Evolutionary conservation across 2,113 vertebrate species (phyloP).

Genomic region (Picathartes gymnocephalus): DNA sequence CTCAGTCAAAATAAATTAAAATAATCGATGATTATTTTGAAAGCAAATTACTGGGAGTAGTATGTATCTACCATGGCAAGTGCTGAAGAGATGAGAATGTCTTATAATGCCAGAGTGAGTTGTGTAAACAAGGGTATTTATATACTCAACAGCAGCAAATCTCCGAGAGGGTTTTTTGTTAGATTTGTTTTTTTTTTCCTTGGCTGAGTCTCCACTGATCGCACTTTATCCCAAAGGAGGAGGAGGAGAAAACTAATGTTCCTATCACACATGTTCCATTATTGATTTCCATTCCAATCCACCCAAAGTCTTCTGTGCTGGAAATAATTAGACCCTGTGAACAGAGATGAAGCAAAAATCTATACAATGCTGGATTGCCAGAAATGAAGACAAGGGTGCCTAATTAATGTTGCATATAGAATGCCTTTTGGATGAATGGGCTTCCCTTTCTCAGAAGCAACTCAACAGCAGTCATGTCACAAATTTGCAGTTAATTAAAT

Average conservation of each 20-base stretch:
- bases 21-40: constrained; percentile 11
- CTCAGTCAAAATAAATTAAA: constrained; percentile 32
- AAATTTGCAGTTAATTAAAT: constrained; percentile 68
- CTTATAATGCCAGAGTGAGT: not conserved
- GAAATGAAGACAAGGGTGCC: constrained; percentile 57
- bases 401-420: constrained; percentile 73
- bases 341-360: constrained; percentile 66
- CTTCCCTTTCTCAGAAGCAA: constrained; percentile 58
- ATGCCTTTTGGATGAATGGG: constrained; percentile 65
- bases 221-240: not conserved
- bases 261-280: constrained; percentile 13
- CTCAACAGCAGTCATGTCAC: constrained; percentile 46
- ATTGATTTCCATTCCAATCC: constrained; percentile 51
- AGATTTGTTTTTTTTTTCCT: not conserved
- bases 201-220: not conserved
- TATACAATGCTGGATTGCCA: constrained; percentile 39
- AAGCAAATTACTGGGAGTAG: not conserved
- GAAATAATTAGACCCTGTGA: constrained; percentile 65
- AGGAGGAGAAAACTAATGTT: constrained; percentile 35
- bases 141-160: constrained; percentile 3
- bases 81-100: not conserved
- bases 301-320: constrained; percentile 35
- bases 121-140: constrained; percentile 10
- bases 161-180: not conserved
- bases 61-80: constrained; percentile 2